Evolutionary conservation across 2,888 invertebrate genomes (phyloP), one percentile per base, ranked within the genome.

Genomic region (Athetis lepigone): DNA sequence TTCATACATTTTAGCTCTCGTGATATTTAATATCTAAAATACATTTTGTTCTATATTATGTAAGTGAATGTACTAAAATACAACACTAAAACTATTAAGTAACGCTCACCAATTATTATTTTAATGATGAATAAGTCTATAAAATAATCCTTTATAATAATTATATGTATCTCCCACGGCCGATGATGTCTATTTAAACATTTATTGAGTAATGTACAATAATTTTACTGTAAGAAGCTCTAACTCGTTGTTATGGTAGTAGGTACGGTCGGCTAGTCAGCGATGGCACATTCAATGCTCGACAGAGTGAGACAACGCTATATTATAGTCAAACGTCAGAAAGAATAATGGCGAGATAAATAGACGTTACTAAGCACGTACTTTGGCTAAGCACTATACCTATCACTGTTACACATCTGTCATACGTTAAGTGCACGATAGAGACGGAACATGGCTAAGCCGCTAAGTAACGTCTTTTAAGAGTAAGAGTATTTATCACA

Each of bases 21-120:
- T 72, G 80, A 70, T 75, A 77, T 71, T 70, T 37, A 64, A 74
- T 80, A 80, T 77, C 66, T 80, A 82, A 80, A 77, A 73, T 75
- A 71, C 73, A 73, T 62, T 77, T 80, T 73, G 77, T 80, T 79
- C 73, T 72, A 77, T 73, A 77, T 64, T 71, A 67, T 74, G 62
- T 70, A 82, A 39, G 72, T 74, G 72, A 79, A 69, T 75, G 59
- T 77, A 70, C 63, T 80, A 64, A 61, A 64, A 69, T 64, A 70
- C 49, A 57, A 71, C 54, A 69, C 40, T 80, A 75, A 76, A 70
- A 59, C 74, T 79, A 71, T 73, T 79, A 75, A 77, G 77, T 81
- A 79, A 77, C 72, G 51, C 49, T 56, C 75, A 70, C 55, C 64
- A 65, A 64, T 65, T 72, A 61, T 51, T 56, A 75, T 57, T 64